Base-by-base conservation (phyloP, 2,113 vertebrate species). In the Paralichthys olivaceus region DNA sequence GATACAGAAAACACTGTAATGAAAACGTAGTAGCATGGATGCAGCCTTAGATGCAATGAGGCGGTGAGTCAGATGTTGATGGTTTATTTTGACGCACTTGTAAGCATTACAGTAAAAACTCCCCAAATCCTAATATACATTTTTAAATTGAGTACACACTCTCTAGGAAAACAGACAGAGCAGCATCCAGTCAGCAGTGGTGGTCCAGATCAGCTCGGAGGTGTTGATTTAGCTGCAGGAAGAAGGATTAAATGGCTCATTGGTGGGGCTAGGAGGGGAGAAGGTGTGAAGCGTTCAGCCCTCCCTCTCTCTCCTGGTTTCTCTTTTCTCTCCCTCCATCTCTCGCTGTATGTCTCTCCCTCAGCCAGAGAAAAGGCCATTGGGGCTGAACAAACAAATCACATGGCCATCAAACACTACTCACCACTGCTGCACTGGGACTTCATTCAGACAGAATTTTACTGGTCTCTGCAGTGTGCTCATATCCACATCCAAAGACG, bases 181-280 rank as follows among this genome's bases (percentile, higher is more conserved):
- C 63, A 53, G 77, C 83, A 72, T 76, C 70, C 70, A 67, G 77
- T 72, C 82, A 12, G 79, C 69, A 34, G 82, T 49, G 84, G 87
- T 88, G 89, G 84, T 89, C 86, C 51, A 55, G 51, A 74, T 53
- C 72, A 51, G 78, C 78, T 53, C 22, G 19, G 88, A 90, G 91
- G 93, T 73, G 91, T 93, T 95, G 94, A 93, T 92, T 90, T 53
- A 87, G 94, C 94, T 92, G 93, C 93, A 94, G 92, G 92, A 90
- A 90, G 93, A 92, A 94, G 94, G 93, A 96, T 97, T 96, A 97
- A 97, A 96, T 84, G 95, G 94, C 94, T 98, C 96, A 97, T 96
- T 97, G 95, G 96, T 94, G 95, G 95, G 84, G 94, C 92, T 90
- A 93, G 94, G 80, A 84, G 94, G 93, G 94, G 95, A 93, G 93